A percentile compares a stretch with the other conserved stretches of the same genome.
Conservation (phyloP, 2,113 vertebrate species). For the Dipodomys merriami region DNA sequence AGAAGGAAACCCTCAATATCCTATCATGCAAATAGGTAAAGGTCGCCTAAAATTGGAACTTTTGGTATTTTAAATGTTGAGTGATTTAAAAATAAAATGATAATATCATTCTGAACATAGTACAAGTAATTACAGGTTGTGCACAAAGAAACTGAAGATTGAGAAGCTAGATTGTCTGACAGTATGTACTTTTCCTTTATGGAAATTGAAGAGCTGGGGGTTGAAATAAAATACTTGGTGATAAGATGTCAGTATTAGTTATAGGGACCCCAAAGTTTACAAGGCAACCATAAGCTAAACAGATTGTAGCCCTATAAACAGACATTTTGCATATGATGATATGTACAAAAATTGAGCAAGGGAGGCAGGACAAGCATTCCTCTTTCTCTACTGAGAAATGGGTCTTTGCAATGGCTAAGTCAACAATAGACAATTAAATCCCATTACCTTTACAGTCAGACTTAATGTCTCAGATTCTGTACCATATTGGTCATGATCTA, state of each 20-base stretch:
- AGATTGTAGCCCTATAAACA: background rate
- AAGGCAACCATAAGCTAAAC: background rate
- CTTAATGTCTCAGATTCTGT: conserved; percentile 9
- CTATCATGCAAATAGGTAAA: background rate
- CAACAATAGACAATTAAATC: conserved; percentile 5
- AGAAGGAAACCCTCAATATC: background rate
- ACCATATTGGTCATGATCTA: background rate
- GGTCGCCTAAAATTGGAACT: background rate
- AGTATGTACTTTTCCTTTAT: conserved; percentile 23
- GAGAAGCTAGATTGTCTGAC: conserved; percentile 28
- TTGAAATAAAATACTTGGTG: conserved; percentile 50
- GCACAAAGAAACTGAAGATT: conserved; percentile 53
- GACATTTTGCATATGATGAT: background rate
- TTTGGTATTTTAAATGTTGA: conserved; percentile 55
- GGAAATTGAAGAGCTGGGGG: conserved; percentile 40
- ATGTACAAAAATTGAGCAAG: background rate
- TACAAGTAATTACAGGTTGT: conserved; percentile 63
- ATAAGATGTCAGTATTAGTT: background rate
- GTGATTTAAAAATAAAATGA: conserved; percentile 65
- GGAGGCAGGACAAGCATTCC: background rate
- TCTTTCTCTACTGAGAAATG: background rate
- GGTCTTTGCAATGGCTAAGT: background rate
- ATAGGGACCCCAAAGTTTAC: conserved; percentile 22
- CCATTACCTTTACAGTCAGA: background rate
- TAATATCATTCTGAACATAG: conserved; percentile 39